Percentiles rank a stretch among this genome's conserved stretches.
phyloP scores from a whole-genome alignment of 1,140 invertebrate genomes.

The Aphaenogaster rudis region DNA sequence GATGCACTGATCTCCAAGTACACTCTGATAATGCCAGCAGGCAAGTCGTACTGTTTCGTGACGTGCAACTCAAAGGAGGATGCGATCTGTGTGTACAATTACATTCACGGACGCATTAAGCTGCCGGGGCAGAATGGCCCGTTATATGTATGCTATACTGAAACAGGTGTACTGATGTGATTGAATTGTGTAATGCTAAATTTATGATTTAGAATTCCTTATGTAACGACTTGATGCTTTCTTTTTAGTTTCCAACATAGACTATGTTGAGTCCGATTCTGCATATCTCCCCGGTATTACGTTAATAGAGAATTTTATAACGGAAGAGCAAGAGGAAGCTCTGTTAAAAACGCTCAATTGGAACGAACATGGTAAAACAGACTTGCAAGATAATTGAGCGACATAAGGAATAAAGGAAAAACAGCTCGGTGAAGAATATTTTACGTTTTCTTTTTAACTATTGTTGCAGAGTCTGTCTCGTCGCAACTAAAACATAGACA shows the following conservation, averaged over 20 bases:
- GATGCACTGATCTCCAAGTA: conserved; percentile 86
- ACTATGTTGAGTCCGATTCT: conserved; percentile 75
- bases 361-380: conserved; percentile 82
- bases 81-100: conserved; percentile 86
- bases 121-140: conserved; percentile 87
- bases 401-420: neutral
- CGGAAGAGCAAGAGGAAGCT: conserved; percentile 90
- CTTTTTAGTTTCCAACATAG: conserved; percentile 84
- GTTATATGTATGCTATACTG: conserved; percentile 90
- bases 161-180: conserved; percentile 84
- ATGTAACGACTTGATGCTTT: conserved; percentile 8
- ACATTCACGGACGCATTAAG: conserved; percentile 87
- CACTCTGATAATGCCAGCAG: conserved; percentile 89
- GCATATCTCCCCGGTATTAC: conserved; percentile 91
- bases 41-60: conserved; percentile 93
- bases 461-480: conserved; percentile 69
- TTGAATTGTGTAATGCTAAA: neutral
- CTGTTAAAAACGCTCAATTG: conserved; percentile 90
- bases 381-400: neutral
- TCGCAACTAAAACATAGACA: conserved; percentile 93
- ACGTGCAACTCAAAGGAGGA: conserved; percentile 86
- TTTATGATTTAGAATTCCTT: neutral
- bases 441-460: neutral
- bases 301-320: conserved; percentile 92
- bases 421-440: neutral